Percentiles rank a stretch among this genome's conserved stretches.
phyloP scores from a whole-genome alignment of 2,113 vertebrate species.

The Catagonus wagneri region DNA sequence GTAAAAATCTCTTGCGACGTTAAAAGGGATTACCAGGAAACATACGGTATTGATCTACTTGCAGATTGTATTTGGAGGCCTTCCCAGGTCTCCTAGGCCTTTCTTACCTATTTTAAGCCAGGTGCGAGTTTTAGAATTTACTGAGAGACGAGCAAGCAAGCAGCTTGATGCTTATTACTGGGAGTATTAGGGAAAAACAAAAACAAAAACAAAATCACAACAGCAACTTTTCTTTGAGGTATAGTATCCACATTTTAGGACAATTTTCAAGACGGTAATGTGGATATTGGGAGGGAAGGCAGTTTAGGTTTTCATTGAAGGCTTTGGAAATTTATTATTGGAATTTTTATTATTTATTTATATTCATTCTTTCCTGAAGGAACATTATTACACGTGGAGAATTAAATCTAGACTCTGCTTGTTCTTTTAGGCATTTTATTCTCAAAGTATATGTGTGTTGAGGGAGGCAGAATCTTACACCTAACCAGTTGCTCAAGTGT shows the following conservation, averaged over 20 bases:
- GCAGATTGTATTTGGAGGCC: neutral
- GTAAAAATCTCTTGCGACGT: neutral
- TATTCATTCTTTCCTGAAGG: neutral
- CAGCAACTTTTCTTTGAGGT: neutral
- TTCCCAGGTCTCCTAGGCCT: neutral
- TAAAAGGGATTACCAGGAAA: neutral
- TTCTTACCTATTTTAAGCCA: neutral
- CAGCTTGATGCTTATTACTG: neutral
- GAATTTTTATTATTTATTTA: neutral
- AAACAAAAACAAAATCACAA: too few species aligned
- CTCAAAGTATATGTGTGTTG: neutral
- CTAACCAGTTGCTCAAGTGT: neutral
- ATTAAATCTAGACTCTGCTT: slow-evolving; percentile 9
- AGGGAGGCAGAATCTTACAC: neutral
- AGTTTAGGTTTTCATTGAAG: neutral
- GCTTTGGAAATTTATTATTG: neutral
- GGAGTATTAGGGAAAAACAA: neutral
- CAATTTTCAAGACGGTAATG: neutral
- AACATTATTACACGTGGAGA: neutral
- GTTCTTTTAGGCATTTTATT: neutral
- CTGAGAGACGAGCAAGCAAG: neutral
- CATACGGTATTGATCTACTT: neutral
- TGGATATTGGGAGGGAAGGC: neutral
- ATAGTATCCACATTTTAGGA: neutral
- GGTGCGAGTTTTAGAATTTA: neutral